These are phyloP conservation scores for Tribolium madens DNA, from an alignment of 1,140 invertebrate species.

Conservation along the genomic window DNA sequence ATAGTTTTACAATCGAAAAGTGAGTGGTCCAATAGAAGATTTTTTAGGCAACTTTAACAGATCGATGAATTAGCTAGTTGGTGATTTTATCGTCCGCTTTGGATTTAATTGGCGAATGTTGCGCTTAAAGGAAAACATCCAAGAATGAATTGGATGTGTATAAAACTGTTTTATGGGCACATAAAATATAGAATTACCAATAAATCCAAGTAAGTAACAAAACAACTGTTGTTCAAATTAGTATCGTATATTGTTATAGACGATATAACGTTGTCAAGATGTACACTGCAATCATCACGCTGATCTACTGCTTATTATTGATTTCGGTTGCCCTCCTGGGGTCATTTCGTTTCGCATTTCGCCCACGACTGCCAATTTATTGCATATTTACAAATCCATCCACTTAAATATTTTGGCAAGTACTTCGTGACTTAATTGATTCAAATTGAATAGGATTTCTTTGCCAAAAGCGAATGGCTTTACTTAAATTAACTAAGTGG, in stretches of 20 bases:
- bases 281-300: background rate
- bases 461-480: constrained; percentile 26
- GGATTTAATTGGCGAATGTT: constrained; percentile 31
- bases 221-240: constrained; percentile 39
- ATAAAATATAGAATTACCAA: constrained; percentile 39
- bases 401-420: constrained; percentile 31
- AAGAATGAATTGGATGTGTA: constrained; percentile 39
- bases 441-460: constrained; percentile 32
- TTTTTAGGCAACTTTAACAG: background rate
- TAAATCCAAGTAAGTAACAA: constrained; percentile 38
- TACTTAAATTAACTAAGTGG: constrained; percentile 29
- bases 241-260: constrained; percentile 34
- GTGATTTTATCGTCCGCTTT: constrained; percentile 18
- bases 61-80: constrained; percentile 23
- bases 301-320: constrained; percentile 11
- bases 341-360: constrained; percentile 3
- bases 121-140: constrained; percentile 23
- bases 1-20: background rate
- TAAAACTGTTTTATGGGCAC: constrained; percentile 32
- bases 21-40: background rate
- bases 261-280: constrained; percentile 24
- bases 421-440: constrained; percentile 28
- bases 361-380: constrained; percentile 18
- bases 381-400: constrained; percentile 16
- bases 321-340: constrained; percentile 12